Evolutionary conservation across 2,113 vertebrate species (phyloP).

Genomic region (Eubucco bourcierii): DNA sequence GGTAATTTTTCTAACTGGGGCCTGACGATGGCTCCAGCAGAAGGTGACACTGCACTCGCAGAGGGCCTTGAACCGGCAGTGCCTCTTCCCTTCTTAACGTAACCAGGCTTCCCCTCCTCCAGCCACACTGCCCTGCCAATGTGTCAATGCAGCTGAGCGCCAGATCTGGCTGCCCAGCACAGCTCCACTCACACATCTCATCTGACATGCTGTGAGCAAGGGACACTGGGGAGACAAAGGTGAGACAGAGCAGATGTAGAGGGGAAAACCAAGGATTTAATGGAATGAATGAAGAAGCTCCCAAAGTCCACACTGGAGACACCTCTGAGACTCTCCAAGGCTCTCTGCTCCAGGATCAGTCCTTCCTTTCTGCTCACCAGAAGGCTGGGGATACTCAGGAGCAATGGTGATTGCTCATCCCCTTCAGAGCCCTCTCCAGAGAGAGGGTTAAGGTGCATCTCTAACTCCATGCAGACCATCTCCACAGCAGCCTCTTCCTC

Average conservation of each 20-base stretch:
- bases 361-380: constrained; percentile 11
- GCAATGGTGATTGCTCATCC: background rate
- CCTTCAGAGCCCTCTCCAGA: background rate
- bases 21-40: background rate
- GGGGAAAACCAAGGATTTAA: constrained; percentile 68
- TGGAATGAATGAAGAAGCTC: constrained; percentile 45
- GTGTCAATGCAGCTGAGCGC: background rate
- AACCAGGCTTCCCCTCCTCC: background rate
- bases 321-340: background rate
- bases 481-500: background rate
- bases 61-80: accelerated
- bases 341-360: background rate
- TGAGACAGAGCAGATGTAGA: background rate
- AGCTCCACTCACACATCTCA: accelerated
- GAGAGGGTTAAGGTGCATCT: constrained; percentile 28
- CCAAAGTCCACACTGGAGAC: background rate
- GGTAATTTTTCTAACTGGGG: background rate
- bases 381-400: background rate
- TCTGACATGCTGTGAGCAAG: background rate
- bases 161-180: background rate
- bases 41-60: background rate
- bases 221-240: background rate
- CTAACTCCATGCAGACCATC: background rate
- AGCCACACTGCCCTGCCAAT: background rate
- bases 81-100: background rate